phyloP scores from a whole-genome alignment of 2,113 vertebrate genomes.

The Chelonoidis abingdonii region DNA sequence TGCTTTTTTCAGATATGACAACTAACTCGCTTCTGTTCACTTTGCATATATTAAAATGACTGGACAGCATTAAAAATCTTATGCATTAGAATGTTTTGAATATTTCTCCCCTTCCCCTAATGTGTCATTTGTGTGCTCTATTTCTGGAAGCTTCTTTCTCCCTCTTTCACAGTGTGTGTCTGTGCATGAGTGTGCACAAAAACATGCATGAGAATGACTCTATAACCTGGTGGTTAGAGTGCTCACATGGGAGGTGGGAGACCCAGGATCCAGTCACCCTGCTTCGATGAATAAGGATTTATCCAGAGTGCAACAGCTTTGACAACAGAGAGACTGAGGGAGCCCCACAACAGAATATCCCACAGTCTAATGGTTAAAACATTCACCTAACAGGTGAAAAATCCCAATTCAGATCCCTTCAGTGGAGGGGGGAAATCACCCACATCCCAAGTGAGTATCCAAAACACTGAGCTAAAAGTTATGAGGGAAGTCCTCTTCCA shows the following conservation, averaged over 20 bases:
- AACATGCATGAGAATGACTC: neutral
- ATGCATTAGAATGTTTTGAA: neutral
- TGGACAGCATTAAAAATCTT: neutral
- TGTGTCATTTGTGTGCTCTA: neutral
- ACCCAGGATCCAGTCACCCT: neutral
- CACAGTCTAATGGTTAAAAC: too few species aligned
- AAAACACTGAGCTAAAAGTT: neutral
- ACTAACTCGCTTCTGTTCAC: conserved; percentile 25
- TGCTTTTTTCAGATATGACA: conserved; percentile 32
- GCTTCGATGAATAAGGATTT: too few species aligned
- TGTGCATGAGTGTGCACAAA: too few species aligned
- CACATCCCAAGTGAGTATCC: too few species aligned
- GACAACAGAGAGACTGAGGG: too few species aligned
- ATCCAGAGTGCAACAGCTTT: too few species aligned
- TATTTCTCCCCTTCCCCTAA: neutral
- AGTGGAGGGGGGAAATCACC: neutral
- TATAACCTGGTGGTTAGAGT: neutral
- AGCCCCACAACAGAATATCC: too few species aligned
- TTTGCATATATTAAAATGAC: conserved; percentile 21
- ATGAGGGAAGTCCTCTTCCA: too few species aligned
- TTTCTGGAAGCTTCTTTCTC: neutral
- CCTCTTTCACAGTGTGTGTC: neutral
- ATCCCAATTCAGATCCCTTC: neutral
- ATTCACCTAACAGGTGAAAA: neutral
- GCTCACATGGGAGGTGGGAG: neutral